Base-by-base conservation (phyloP, 2,113 vertebrate species). In the Leucoraja erinaceus region DNA sequence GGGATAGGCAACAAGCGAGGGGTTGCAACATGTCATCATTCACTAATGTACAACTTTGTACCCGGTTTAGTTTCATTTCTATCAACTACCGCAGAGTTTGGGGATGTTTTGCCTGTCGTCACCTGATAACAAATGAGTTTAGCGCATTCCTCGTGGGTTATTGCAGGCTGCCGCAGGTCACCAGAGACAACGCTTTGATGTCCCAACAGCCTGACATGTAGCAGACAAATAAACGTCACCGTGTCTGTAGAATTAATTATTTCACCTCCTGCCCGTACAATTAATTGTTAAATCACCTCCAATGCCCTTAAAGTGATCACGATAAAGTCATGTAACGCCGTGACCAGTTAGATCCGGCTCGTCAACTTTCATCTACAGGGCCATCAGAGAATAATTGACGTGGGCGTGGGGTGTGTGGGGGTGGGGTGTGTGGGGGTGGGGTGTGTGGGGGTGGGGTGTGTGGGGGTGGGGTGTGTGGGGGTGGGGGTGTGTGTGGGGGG, bases 351-450 rank as follows among this genome's bases (percentile, higher is more conserved):
- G 16, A 47, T 20, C 1, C 12, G 8, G 11, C 31, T 63, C 83
- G n/a, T 88, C 56, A 88, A 66, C 83, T 63, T 88, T 88, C 59
- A 88, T 88, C 83, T 61, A 63, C 83, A 88, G 59, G 63, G 28
- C 63, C 81, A 56, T 84, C 83, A 7, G 25, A 18, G 59, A 33
- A 88, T 63, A 66, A 88, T 28, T 31, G 59, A 63, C 56, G 18
- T n/a, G 61, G n/a, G n/a, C n/a, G n/a, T n/a, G n/a, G n/a, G n/a
- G n/a, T n/a, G n/a, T n/a, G n/a, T n/a, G n/a, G n/a, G n/a, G n/a
- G n/a, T n/a, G n/a, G n/a, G n/a, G n/a, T n/a, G n/a, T n/a, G n/a
- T n/a, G n/a, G n/a, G n/a, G n/a, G n/a, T n/a, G n/a, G n/a, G n/a
- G n/a, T n/a, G n/a, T n/a, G n/a, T n/a, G n/a, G n/a, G n/a, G n/a